Evolutionary conservation across 1,140 invertebrate species (phyloP).

Genomic region (Dendrolimus punctatus): DNA sequence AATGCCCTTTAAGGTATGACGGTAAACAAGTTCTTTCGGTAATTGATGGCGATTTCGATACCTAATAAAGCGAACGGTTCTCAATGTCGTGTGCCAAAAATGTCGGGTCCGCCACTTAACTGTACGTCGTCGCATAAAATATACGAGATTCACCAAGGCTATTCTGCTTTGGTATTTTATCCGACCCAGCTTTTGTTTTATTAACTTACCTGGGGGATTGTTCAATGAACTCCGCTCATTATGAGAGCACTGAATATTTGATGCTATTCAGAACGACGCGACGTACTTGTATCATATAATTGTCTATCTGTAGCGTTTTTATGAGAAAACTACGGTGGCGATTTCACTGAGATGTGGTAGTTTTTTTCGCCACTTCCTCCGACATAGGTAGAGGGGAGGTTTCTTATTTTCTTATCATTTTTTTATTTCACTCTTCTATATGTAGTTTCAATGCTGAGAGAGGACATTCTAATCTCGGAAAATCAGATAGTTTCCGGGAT

Average conservation of each 20-base stretch:
- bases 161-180: slow-evolving; percentile 35
- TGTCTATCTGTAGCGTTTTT: no score
- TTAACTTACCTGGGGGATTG: slow-evolving; percentile 22
- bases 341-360: no score
- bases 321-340: no score
- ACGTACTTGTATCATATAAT: not conserved
- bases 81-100: slow-evolving; percentile 34
- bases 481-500: no score
- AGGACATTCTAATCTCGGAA: no score
- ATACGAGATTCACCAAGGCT: slow-evolving; percentile 24
- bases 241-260: slow-evolving; percentile 3
- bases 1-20: no score
- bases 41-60: slow-evolving; percentile 14
- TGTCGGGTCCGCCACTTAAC: slow-evolving; percentile 15
- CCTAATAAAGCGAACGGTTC: slow-evolving; percentile 20
- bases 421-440: no score
- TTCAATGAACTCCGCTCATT: slow-evolving; percentile 20
- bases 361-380: no score
- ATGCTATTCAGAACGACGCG: not conserved
- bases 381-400: no score
- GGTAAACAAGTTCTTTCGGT: not conserved
- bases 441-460: no score
- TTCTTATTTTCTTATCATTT: no score
- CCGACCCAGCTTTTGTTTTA: slow-evolving; percentile 37
- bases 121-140: slow-evolving; percentile 30